A percentile compares a stretch with the other conserved stretches of the same genome.
Conservation (phyloP, 2,888 invertebrate species). For the Diarsia dahlii region DNA sequence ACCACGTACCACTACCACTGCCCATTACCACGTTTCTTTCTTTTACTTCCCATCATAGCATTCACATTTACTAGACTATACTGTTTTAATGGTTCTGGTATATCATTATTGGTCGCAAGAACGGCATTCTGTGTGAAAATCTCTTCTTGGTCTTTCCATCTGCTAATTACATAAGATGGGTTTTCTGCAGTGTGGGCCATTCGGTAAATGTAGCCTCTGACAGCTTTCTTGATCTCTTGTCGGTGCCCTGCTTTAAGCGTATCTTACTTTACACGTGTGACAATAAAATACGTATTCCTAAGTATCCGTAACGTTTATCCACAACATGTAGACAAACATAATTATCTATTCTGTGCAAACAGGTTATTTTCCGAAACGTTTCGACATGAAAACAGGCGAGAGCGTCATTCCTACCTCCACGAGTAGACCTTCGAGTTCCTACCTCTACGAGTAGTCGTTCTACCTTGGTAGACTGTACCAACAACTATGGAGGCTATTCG, state of each 20-base stretch:
- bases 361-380: neutral
- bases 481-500: neutral
- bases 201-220: neutral
- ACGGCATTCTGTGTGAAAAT: neutral
- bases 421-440: no score
- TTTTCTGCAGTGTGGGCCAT: neutral
- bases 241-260: neutral
- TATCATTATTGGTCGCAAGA: neutral
- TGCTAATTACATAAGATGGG: neutral
- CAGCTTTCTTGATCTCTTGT: neutral
- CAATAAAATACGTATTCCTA: neutral
- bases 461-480: neutral
- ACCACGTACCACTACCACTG: no score
- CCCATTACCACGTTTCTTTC: no score
- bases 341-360: conserved; percentile 21
- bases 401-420: conserved; percentile 1
- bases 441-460: no score
- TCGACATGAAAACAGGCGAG: conserved; percentile 35
- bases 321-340: neutral
- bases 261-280: neutral
- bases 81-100: neutral
- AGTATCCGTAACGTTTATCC: conserved; percentile 3
- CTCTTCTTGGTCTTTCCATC: neutral
- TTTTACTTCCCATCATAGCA: neutral
- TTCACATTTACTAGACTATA: neutral